Evolutionary conservation across 2,113 vertebrate species (phyloP), one percentile per base, ranked within the genome.

Genomic region (Hippocampus comes): DNA sequence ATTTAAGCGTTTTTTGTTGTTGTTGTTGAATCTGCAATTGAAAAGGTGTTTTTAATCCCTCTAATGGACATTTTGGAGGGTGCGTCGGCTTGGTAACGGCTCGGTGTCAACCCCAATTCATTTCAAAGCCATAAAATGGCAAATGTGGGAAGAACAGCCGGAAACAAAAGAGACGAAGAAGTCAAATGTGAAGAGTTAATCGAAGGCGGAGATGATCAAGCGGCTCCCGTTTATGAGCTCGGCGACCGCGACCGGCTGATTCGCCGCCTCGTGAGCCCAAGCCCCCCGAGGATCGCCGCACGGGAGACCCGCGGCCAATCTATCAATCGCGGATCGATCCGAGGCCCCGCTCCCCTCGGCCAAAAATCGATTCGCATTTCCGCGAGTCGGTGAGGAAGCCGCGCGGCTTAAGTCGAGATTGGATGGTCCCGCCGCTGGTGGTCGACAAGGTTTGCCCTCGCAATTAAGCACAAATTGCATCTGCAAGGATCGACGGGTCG

Each of bases 391-490:
- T 6, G 72, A 65, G 49, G 80, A 70, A 82, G 85, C 79, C 73
- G 70, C 46, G 71, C 67, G 75, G 79, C 79, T 89, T 89, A 85
- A 89, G 85, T 85, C 5, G 70, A 86, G 88, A 91, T 88, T 83
- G 77, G 84, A 81, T 74, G 8, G 72, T 81, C 72, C 71, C 68
- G 67, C 63, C 65, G 5, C 34, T 38, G 43, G 21, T 63, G 67
- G 74, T 72, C 72, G 48, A 3, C 73, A 15, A 68, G 74, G 68
- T 72, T 88, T 90, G 89, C 86, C 84, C 86, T 87, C 75, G 80
- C 88, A 91, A 92, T 92, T 90, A 90, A 91, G 77, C 89, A 86
- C 88, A 89, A 84, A 90, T 86, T 86, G 87, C 84, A 86, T 88
- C 88, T 87, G 81, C 74, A 65, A 64, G 76, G 71, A 85, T 83